A percentile compares a stretch with the other conserved stretches of the same genome.
Evolutionary conservation across 2,113 vertebrate species (phyloP).

Genomic region (Candoia aspera): DNA sequence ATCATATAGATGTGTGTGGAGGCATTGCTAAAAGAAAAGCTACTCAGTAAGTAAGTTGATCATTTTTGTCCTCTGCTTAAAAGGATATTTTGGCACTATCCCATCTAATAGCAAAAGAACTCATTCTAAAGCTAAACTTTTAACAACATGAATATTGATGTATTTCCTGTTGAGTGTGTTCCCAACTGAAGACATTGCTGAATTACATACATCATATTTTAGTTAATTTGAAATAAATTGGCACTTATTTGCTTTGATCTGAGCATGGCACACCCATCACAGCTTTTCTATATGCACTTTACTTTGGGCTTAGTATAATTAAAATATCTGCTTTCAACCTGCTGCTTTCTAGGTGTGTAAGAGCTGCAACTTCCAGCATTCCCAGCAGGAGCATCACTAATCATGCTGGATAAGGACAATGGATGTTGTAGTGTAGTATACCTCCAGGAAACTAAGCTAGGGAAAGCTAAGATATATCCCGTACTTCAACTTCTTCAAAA

Average conservation of each 20-base stretch:
- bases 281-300: background rate
- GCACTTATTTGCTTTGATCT: constrained; percentile 23
- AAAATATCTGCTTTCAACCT: background rate
- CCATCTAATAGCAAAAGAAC: constrained; percentile 22
- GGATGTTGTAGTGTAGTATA: background rate
- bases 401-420: background rate
- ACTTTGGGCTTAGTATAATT: background rate
- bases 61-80: background rate
- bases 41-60: background rate
- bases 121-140: constrained; percentile 16
- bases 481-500: background rate
- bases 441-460: background rate
- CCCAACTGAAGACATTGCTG: background rate
- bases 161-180: constrained; percentile 5
- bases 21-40: constrained; percentile 18
- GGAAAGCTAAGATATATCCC: background rate
- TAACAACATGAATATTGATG: constrained; percentile 21
- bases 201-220: background rate
- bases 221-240: constrained; percentile 5
- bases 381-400: background rate
- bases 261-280: background rate
- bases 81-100: constrained; percentile 19
- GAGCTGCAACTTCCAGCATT: background rate
- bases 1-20: background rate
- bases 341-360: background rate